These are phyloP conservation scores for Drosophila kanekoi DNA, from an alignment of 2,888 invertebrate genomes.

Conservation along the genomic window DNA sequence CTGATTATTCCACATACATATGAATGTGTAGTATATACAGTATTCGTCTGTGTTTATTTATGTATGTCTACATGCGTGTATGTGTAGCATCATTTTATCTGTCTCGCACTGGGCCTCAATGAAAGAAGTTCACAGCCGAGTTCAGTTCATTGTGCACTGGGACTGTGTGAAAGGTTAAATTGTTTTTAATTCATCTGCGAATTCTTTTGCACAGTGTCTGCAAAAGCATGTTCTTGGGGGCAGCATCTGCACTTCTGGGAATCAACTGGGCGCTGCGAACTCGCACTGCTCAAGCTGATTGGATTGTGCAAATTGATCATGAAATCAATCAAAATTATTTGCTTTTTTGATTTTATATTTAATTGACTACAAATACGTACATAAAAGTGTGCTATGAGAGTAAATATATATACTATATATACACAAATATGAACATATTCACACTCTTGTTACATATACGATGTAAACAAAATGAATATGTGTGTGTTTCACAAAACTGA, in stretches of 20 bases:
- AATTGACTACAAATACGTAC: conserved; percentile 36
- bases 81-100: conserved; percentile 53
- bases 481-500: conserved; percentile 14
- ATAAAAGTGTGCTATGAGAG: background rate
- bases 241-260: conserved; percentile 24
- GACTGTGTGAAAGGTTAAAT: conserved; percentile 75
- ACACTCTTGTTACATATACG: background rate
- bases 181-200: conserved; percentile 78
- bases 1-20: conserved; percentile 53
- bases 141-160: conserved; percentile 73
- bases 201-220: conserved; percentile 62
- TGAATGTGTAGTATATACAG: conserved; percentile 8
- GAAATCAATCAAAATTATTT: conserved; percentile 65
- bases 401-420: conserved; percentile 1
- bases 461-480: conserved; percentile 25
- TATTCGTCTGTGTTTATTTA: conserved; percentile 6
- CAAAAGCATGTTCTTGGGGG: conserved; percentile 33
- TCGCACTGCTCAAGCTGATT: conserved; percentile 37
- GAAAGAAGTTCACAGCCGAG: conserved; percentile 77
- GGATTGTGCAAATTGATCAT: conserved; percentile 65
- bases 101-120: conserved; percentile 49
- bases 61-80: conserved; percentile 14
- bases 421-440: background rate
- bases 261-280: conserved; percentile 5
- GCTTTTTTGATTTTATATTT: conserved; percentile 27